Evolutionary conservation across 2,113 vertebrate genomes (phyloP).

Genomic region (Aviceda subcristata): DNA sequence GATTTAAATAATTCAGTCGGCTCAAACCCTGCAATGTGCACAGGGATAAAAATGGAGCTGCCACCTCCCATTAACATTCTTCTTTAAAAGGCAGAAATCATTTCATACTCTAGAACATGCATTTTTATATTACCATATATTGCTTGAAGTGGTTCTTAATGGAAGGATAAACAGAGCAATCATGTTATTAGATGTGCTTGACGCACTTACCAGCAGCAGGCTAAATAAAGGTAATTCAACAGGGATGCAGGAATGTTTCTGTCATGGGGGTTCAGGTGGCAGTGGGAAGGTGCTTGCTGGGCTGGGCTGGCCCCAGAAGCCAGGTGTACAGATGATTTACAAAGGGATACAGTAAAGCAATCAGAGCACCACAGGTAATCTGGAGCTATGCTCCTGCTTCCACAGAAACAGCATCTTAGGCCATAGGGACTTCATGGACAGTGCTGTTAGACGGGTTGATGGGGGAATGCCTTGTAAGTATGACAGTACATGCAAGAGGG

Average conservation of each 20-base stretch:
- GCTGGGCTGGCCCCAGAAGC: background rate
- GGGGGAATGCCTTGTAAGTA: background rate
- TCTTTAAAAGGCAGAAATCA: conserved; percentile 70
- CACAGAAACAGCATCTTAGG: background rate
- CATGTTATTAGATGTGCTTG: conserved; percentile 69
- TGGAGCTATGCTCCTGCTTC: background rate
- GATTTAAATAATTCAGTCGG: conserved; percentile 58
- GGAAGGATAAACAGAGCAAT: conserved; percentile 74
- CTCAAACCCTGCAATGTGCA: conserved; percentile 29
- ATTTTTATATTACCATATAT: conserved; percentile 72
- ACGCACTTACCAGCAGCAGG: conserved; percentile 60
- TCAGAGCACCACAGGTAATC: background rate
- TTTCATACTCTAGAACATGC: conserved; percentile 63
- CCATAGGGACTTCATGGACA: background rate
- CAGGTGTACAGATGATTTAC: conserved; percentile 3
- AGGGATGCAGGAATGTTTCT: conserved; percentile 50
- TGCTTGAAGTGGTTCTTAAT: conserved; percentile 73
- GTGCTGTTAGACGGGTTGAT: conserved; percentile 20
- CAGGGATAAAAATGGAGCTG: conserved; percentile 40
- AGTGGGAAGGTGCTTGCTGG: conserved; percentile 22
- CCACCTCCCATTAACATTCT: conserved; percentile 58
- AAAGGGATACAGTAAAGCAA: background rate
- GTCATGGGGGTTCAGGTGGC: conserved; percentile 8
- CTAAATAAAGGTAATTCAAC: conserved; percentile 68
- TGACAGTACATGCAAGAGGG: background rate